Percentiles rank a stretch among this genome's conserved stretches.
Evolutionary conservation across 1,140 invertebrate species (phyloP).

Genomic region (Aphaenogaster ashmeadi): DNA sequence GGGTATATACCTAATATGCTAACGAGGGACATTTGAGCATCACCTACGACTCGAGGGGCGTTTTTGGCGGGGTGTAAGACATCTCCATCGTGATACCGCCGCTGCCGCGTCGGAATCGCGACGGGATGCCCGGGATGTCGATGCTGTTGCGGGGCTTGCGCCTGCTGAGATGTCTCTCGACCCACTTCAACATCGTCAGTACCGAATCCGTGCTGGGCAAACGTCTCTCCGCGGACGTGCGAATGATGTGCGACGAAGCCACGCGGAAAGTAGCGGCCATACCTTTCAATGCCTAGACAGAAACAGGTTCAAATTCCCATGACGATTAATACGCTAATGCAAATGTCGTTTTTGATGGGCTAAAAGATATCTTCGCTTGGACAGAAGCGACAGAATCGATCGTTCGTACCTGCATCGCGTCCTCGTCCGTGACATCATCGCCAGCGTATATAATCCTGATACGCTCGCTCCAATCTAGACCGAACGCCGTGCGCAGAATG

Average conservation of each 20-base stretch:
- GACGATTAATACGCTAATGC: not conserved
- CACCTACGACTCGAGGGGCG: constrained; percentile 73
- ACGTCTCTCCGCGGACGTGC: constrained; percentile 94
- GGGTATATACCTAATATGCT: constrained; percentile 51
- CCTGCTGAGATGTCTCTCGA: constrained; percentile 93
- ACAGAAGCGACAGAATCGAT: not conserved
- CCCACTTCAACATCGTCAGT: constrained; percentile 95
- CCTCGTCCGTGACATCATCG: constrained; percentile 96
- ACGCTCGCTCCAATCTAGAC: constrained; percentile 96
- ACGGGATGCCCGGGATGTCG: constrained; percentile 87
- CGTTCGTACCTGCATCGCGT: constrained; percentile 93
- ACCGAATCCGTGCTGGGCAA: constrained; percentile 95
- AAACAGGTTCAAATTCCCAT: not conserved
- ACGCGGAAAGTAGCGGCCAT: constrained; percentile 97
- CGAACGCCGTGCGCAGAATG: constrained; percentile 95
- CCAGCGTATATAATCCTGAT: constrained; percentile 96
- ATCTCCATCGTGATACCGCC: constrained; percentile 92
- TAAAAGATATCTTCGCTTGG: not conserved
- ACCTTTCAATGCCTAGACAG: constrained; percentile 92
- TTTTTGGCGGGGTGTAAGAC: constrained; percentile 86
- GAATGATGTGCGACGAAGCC: constrained; percentile 94
- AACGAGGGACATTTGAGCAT: constrained; percentile 25
- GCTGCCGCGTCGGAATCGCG: constrained; percentile 88
- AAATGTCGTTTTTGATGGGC: not conserved
- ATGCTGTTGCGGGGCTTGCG: constrained; percentile 89